Percentiles rank a stretch among this genome's conserved stretches.
These are phyloP conservation scores for Drosophila mercatorum DNA, from an alignment of 2,888 invertebrate species.

Conservation along the genomic window DNA sequence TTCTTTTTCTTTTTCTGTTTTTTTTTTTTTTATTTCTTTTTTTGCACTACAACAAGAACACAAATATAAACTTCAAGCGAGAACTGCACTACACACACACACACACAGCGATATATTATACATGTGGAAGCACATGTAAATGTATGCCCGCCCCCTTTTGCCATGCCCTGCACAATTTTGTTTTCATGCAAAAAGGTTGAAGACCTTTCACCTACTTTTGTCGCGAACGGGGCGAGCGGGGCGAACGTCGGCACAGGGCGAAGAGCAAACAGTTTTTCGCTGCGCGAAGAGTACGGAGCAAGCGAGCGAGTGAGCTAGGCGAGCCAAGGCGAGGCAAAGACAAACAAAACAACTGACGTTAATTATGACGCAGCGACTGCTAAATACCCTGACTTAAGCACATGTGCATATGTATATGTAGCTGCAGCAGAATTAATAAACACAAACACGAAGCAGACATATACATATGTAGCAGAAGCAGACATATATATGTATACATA, in stretches of 20 bases:
- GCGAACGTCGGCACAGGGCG: conserved; percentile 40
- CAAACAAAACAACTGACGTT: conserved; percentile 28
- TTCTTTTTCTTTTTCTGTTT: conserved; percentile 6
- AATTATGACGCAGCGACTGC: conserved; percentile 3
- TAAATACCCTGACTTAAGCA: conserved; percentile 18
- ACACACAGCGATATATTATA: neutral
- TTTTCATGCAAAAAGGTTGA: conserved; percentile 79
- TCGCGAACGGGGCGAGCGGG: conserved; percentile 39
- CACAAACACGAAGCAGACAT: too few species aligned
- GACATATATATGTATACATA: neutral
- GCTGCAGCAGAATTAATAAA: neutral
- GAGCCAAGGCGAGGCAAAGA: conserved; percentile 30
- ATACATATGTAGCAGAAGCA: neutral
- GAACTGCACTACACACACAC: conserved; percentile 37
- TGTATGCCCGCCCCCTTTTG: conserved; percentile 27
- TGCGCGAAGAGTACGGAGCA: conserved; percentile 25
- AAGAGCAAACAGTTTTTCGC: conserved; percentile 37
- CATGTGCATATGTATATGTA: neutral
- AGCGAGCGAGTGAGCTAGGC: conserved; percentile 5
- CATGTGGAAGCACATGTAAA: neutral
- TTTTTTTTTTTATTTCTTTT: conserved; percentile 26
- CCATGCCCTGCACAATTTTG: conserved; percentile 64
- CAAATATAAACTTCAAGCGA: conserved; percentile 18
- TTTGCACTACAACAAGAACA: conserved; percentile 37
- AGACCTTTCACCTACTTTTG: conserved; percentile 84